phyloP scores from a whole-genome alignment of 2,888 invertebrate genomes.

The Andrena chrysosceles region DNA sequence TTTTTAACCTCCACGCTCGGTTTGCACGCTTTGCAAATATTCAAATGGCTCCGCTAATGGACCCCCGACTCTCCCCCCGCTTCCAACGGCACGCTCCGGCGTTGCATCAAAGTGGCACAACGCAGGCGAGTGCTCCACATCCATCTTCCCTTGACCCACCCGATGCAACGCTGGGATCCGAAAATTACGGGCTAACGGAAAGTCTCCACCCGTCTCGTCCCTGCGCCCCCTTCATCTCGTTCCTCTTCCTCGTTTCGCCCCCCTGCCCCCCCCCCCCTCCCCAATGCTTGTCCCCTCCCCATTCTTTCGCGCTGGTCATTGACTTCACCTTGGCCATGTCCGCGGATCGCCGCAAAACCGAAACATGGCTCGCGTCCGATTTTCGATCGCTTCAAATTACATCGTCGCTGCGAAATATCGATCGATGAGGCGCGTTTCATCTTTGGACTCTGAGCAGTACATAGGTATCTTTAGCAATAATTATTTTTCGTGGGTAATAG shows the following conservation, averaged over 20 bases:
- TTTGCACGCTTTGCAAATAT: conserved; percentile 83
- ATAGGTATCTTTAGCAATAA: too few species aligned
- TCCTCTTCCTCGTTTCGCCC: neutral
- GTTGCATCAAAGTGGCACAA: conserved; percentile 80
- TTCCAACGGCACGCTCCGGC: conserved; percentile 59
- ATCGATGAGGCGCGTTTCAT: neutral
- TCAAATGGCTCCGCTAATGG: conserved; percentile 84
- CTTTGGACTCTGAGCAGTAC: neutral
- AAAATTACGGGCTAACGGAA: conserved; percentile 81
- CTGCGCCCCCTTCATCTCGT: conserved; percentile 22
- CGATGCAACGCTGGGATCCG: conserved; percentile 75
- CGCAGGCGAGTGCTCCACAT: conserved; percentile 75
- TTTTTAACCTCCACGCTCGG: conserved; percentile 80
- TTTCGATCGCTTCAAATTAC: conserved; percentile 34
- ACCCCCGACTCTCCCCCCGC: conserved; percentile 73
- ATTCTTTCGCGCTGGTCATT: conserved; percentile 67
- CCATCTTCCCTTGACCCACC: conserved; percentile 78
- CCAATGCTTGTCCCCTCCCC: conserved; percentile 33
- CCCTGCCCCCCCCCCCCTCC: conserved; percentile 11
- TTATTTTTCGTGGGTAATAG: too few species aligned
- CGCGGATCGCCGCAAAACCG: conserved; percentile 28
- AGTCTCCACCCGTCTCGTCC: conserved; percentile 62
- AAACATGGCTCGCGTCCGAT: conserved; percentile 33
- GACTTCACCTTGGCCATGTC: conserved; percentile 53
- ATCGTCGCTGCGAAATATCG: conserved; percentile 1